Evolutionary conservation across 2,888 invertebrate genomes (phyloP).

Genomic region (Ceriagrion tenellum): DNA sequence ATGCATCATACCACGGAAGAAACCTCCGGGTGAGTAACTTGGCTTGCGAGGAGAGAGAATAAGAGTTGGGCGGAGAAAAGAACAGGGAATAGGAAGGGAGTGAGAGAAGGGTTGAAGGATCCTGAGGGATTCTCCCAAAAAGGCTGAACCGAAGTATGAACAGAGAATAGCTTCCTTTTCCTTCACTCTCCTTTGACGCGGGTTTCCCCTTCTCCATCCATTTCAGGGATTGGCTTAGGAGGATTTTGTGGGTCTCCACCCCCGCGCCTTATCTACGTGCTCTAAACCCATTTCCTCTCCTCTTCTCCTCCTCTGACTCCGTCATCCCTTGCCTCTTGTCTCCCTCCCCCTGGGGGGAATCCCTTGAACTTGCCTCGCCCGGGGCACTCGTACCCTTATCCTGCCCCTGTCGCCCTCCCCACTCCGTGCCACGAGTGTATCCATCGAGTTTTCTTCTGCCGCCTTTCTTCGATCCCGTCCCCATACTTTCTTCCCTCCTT

Average conservation of each 20-base stretch:
- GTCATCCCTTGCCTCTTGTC: background rate
- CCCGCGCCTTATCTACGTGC: background rate
- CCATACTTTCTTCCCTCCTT: background rate
- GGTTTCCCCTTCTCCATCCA: background rate
- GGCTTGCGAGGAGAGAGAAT: background rate
- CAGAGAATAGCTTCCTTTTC: conserved; percentile 11
- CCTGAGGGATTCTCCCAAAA: background rate
- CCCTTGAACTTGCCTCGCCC: background rate
- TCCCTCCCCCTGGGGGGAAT: background rate
- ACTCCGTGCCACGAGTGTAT: background rate
- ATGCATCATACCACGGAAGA: too few species aligned
- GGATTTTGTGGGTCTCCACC: background rate
- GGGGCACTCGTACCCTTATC: background rate
- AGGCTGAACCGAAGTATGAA: background rate
- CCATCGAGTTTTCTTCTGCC: background rate
- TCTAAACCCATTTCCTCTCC: background rate
- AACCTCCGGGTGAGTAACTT: too few species aligned
- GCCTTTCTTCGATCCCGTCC: background rate
- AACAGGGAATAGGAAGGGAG: background rate
- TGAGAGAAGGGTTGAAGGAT: background rate
- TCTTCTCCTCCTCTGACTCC: background rate
- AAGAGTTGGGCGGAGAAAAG: background rate
- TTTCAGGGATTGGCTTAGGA: conserved; percentile 18
- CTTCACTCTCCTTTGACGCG: background rate
- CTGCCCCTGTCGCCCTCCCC: background rate